phyloP scores from a whole-genome alignment of 2,797 vertebrate genomes.

The Acanthiza pusilla region DNA sequence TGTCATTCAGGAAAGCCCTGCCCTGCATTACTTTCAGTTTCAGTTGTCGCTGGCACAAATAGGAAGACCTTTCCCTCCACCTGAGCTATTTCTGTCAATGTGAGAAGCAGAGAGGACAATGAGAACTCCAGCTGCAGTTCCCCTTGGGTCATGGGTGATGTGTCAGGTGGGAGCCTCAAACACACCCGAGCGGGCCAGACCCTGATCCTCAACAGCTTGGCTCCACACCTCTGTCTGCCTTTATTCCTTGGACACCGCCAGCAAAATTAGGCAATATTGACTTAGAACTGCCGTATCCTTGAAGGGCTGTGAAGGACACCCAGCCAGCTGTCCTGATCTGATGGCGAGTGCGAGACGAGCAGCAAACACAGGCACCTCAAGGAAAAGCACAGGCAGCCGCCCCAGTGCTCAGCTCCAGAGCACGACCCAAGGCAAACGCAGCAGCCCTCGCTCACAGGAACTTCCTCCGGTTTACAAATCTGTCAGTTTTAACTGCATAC shows the following conservation, averaged over 20 bases:
- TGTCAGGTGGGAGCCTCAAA: not conserved
- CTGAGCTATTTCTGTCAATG: fast-evolving
- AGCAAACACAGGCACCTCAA: fast-evolving
- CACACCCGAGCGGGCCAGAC: fast-evolving
- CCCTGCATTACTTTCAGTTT: slow-evolving; percentile 10
- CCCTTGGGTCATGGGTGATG: fast-evolving
- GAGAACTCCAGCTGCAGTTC: not conserved
- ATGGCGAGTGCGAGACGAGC: fast-evolving
- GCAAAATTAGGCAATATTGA: not conserved
- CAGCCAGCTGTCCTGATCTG: fast-evolving
- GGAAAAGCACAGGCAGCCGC: not conserved
- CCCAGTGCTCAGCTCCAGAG: fast-evolving
- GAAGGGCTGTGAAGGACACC: not conserved
- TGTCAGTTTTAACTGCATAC: fast-evolving
- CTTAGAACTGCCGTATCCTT: not conserved
- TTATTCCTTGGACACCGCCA: not conserved
- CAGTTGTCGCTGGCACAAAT: not conserved
- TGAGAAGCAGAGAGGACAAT: not conserved
- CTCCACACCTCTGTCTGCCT: not conserved
- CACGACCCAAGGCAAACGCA: fast-evolving
- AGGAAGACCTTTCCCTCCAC: not conserved
- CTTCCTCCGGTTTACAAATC: not conserved
- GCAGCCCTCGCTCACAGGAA: too few species aligned
- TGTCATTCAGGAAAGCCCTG: not conserved
- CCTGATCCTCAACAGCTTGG: fast-evolving